Conservation (phyloP, 2,888 invertebrate species). For the Tetheella fluctuosa region DNA sequence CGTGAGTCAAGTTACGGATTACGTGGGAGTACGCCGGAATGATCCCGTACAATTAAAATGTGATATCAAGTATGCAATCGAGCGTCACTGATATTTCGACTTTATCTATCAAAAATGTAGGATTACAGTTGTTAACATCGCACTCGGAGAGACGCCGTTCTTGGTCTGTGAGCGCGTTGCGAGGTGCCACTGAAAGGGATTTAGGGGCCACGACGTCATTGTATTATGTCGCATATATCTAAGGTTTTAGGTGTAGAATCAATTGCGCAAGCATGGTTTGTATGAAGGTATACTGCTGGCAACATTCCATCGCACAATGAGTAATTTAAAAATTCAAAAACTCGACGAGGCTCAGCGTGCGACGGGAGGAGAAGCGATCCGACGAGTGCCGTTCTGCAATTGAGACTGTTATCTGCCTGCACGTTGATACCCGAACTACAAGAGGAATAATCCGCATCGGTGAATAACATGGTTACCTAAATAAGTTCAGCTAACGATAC, state of each 20-base stretch:
- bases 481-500: slow-evolving; percentile 45
- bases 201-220: slow-evolving; percentile 41
- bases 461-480: slow-evolving; percentile 66
- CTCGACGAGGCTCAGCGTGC: slow-evolving; percentile 77
- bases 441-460: slow-evolving; percentile 52
- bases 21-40: slow-evolving; percentile 64
- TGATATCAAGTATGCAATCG: slow-evolving; percentile 59
- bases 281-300: slow-evolving; percentile 61
- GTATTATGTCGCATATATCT: slow-evolving; percentile 65
- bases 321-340: slow-evolving; percentile 85
- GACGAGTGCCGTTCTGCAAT: slow-evolving; percentile 76
- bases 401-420: slow-evolving; percentile 77
- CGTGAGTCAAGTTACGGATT: slow-evolving; percentile 69
- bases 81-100: slow-evolving; percentile 68
- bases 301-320: slow-evolving; percentile 83
- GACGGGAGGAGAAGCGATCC: slow-evolving; percentile 68
- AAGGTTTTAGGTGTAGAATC: slow-evolving; percentile 68
- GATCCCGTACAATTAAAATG: slow-evolving; percentile 58
- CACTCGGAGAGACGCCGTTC: slow-evolving; percentile 72
- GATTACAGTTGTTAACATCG: slow-evolving; percentile 78
- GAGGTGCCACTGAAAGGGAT: slow-evolving; percentile 48
- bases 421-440: slow-evolving; percentile 52
- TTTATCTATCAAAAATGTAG: slow-evolving; percentile 80
- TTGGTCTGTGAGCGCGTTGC: slow-evolving; percentile 69
- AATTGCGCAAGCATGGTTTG: slow-evolving; percentile 49